phyloP scores from a whole-genome alignment of 2,888 invertebrate species.

The Cosmia trapezina region DNA sequence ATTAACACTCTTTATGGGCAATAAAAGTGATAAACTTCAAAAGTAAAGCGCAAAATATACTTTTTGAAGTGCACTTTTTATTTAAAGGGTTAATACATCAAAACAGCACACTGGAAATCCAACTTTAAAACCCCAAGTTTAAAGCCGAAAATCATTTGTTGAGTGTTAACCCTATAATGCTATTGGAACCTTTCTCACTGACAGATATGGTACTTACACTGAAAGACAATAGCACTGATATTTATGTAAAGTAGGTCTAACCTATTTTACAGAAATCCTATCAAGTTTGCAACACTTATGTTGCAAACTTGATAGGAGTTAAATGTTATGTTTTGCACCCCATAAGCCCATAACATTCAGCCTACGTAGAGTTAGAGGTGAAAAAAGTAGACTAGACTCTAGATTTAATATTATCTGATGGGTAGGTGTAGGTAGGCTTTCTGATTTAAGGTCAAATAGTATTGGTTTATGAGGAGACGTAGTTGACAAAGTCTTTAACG shows the following conservation, averaged over 20 bases:
- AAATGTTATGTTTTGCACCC: conserved; percentile 33
- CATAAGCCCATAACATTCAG: conserved; percentile 30
- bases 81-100: conserved; percentile 24
- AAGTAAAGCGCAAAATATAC: conserved; percentile 64
- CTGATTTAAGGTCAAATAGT: conserved; percentile 38
- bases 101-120: conserved; percentile 1
- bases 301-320: conserved; percentile 47
- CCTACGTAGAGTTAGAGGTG: neutral
- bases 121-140: fast-evolving
- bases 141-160: conserved; percentile 26
- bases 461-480: conserved; percentile 34
- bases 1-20: conserved; percentile 65
- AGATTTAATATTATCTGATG: conserved; percentile 35
- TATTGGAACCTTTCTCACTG: conserved; percentile 38
- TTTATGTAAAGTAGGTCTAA: conserved; percentile 46
- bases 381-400: neutral
- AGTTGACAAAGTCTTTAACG: neutral
- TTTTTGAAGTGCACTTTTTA: conserved; percentile 55
- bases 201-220: conserved; percentile 57
- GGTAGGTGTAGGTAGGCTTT: too few species aligned
- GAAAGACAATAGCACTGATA: conserved; percentile 57
- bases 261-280: too few species aligned
- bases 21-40: conserved; percentile 68
- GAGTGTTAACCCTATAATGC: conserved; percentile 31
- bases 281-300: conserved; percentile 7